phyloP scores from a whole-genome alignment of 1,140 invertebrate species.

The Saxidomus purpurata region DNA sequence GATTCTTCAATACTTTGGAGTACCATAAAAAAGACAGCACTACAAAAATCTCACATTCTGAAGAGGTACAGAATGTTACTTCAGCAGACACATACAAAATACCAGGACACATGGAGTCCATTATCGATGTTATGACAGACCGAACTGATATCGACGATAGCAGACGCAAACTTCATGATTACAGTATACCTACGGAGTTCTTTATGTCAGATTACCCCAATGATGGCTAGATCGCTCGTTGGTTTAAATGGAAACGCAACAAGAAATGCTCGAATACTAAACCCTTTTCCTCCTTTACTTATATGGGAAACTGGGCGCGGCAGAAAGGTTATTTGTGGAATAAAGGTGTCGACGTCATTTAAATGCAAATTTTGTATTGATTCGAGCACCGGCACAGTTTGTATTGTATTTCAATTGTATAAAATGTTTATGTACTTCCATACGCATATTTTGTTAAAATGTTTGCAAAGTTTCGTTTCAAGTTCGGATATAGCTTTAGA shows the following conservation, averaged over 20 bases:
- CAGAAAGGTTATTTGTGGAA: neutral
- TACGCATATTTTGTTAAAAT: no score
- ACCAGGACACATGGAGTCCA: neutral
- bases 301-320: neutral
- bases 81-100: neutral
- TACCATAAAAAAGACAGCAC: neutral
- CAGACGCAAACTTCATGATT: neutral
- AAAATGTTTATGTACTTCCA: no score
- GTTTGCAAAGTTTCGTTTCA: no score
- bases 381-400: no score
- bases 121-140: neutral
- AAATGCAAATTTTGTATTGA: no score
- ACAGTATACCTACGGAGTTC: constrained; percentile 3
- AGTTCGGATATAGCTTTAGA: no score
- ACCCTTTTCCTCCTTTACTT: neutral
- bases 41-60: neutral
- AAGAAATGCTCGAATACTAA: neutral
- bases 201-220: neutral
- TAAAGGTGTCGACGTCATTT: neutral
- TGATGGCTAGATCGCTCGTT: neutral
- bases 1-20: neutral
- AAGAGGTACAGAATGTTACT: neutral
- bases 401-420: no score
- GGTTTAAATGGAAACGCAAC: neutral
- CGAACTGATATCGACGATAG: neutral